Evolutionary conservation across 2,113 vertebrate species (phyloP), one percentile per base, ranked within the genome.

Genomic region (Syngnathus floridae): DNA sequence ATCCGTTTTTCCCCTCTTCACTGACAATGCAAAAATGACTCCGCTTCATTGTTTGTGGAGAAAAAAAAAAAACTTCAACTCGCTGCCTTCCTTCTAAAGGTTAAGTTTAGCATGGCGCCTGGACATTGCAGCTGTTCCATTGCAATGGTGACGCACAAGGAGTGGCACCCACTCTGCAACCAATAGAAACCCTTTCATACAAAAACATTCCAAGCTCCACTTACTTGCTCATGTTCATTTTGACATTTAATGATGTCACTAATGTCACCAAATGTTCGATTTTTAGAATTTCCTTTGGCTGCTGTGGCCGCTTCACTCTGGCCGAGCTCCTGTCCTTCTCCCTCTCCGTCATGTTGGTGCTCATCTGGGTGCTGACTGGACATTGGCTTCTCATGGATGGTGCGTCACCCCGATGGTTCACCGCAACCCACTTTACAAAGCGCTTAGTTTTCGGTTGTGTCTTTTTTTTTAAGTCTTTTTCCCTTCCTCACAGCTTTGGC

Each of bases 301-400:
- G 97, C 91, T 99, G 97, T 13, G 97, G 97, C 43, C 96, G 97
- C 66, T 99, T 99, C 88, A 99, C 97, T 59, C 92, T 95, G 88
- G 97, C 97, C 0, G 97, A 99, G 89, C 77, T 99, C 65, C 92
- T 99, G 45, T 98, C 97, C 0, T 99, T 99, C 88, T 98, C 95
- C 17, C 91, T 99, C 40, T 99, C 97, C 13, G 93, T 99, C 66
- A 88, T 98, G 93, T 92, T 99, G 55, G 97, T 99, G 72, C 94
- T 99, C 84, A 98, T 99, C 91, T 99, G 97, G 97, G 97, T 99
- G 79, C 91, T 99, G 35, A 99, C 97, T 6, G 97, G 97, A 81
- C 97, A 99, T 79, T 99, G 96, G 97, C 95, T 99, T 40, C 94
- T 99, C 59, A 99, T 99, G 96, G 97, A 99, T 21, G 97, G 96